These are phyloP conservation scores for Acanthopleura granulata DNA, from an alignment of 2,888 invertebrate genomes.

Conservation along the genomic window DNA sequence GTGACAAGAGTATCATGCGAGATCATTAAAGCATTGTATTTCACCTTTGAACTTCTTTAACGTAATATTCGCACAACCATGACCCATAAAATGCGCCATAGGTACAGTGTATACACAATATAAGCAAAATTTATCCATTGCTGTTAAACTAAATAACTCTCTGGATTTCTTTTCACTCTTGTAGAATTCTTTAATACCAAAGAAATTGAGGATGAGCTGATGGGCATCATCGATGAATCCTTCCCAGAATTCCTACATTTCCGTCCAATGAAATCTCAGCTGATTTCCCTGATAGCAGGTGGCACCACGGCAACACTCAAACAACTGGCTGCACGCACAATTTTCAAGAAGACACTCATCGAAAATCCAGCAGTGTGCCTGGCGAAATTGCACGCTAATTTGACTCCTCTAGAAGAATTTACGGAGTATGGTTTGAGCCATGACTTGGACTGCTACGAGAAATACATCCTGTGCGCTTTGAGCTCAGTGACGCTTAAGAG, in stretches of 20 bases:
- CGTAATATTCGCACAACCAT: too few species aligned
- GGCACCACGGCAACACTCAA: slow-evolving; percentile 47
- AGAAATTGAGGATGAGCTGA: slow-evolving; percentile 52
- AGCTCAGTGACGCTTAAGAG: slow-evolving; percentile 49
- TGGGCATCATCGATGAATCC: slow-evolving; percentile 43
- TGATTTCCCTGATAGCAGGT: slow-evolving; percentile 56
- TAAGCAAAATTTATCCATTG: too few species aligned
- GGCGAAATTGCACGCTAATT: slow-evolving; percentile 38
- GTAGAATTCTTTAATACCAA: slow-evolving; percentile 52
- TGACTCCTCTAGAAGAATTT: slow-evolving; percentile 42
- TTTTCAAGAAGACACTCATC: slow-evolving; percentile 53
- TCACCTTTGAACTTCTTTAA: too few species aligned
- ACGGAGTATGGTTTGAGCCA: slow-evolving; percentile 39
- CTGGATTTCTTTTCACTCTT: slow-evolving; percentile 11
- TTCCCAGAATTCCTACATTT: slow-evolving; percentile 49
- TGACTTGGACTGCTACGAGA: slow-evolving; percentile 42
- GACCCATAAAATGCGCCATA: too few species aligned
- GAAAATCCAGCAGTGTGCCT: slow-evolving; percentile 39
- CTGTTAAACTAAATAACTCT: too few species aligned
- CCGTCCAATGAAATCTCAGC: slow-evolving; percentile 36
- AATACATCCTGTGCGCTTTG: slow-evolving; percentile 50
- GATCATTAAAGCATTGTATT: too few species aligned
- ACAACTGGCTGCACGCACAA: slow-evolving; percentile 50
- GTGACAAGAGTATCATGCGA: too few species aligned
- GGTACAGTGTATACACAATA: too few species aligned